Evolutionary conservation across 2,888 invertebrate species (phyloP).

Genomic region (Anticlea derivata): DNA sequence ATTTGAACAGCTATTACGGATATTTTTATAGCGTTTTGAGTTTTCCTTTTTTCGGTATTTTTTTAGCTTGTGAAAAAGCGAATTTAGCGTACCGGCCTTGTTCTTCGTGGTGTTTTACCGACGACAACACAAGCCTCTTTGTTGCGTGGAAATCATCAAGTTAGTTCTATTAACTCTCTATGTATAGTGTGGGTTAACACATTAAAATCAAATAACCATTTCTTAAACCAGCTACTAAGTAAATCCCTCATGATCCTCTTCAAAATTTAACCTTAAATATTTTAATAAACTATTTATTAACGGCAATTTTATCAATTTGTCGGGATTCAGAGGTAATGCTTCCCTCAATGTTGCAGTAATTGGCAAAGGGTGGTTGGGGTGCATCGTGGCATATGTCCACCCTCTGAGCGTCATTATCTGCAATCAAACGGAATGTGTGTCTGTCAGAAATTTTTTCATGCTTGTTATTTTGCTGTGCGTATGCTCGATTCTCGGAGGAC

Average conservation of each 20-base stretch:
- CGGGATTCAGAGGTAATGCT: constrained; percentile 1
- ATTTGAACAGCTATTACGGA: too few relatives aligned
- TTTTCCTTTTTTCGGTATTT: too few relatives aligned
- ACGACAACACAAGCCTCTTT: too few relatives aligned
- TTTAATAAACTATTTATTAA: constrained; percentile 25
- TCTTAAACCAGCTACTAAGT: too few relatives aligned
- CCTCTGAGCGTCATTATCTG: constrained; percentile 61
- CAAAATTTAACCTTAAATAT: background rate
- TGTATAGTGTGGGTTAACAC: too few relatives aligned
- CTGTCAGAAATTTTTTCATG: constrained; percentile 44
- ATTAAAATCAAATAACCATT: too few relatives aligned
- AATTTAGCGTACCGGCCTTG: too few relatives aligned
- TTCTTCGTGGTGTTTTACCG: too few relatives aligned
- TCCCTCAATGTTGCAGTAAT: constrained; percentile 45
- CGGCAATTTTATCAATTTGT: constrained; percentile 35
- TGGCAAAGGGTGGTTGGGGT: constrained; percentile 53
- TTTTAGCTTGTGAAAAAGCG: too few relatives aligned
- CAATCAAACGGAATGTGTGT: constrained; percentile 59
- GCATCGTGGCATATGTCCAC: constrained; percentile 66
- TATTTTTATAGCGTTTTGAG: too few relatives aligned
- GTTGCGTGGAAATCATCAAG: too few relatives aligned
- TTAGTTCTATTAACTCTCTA: too few relatives aligned
- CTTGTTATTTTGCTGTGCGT: constrained; percentile 29
- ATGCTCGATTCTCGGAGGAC: constrained; percentile 10
- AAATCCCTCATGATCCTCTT: background rate